Conservation (phyloP, 2,888 invertebrate species). For the Zaprionus lineosus region DNA sequence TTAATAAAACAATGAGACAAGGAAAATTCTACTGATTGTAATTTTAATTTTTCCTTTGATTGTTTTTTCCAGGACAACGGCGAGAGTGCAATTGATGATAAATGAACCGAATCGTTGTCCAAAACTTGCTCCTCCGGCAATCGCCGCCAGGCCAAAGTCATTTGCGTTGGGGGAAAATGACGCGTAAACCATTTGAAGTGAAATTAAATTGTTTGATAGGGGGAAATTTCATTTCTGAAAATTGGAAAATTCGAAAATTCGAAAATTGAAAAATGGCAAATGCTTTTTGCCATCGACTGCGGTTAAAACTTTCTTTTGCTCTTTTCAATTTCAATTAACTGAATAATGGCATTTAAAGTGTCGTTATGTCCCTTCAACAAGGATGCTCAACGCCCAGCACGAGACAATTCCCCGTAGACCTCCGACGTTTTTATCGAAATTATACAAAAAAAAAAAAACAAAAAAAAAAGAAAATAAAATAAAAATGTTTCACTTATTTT, state of each 20-base stretch:
- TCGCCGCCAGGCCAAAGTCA: conserved; percentile 30
- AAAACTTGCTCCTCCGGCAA: conserved; percentile 9
- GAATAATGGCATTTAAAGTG: conserved; percentile 40
- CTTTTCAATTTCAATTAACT: conserved; percentile 51
- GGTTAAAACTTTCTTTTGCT: conserved; percentile 29
- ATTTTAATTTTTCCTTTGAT: conserved; percentile 3
- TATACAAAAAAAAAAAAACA: no score
- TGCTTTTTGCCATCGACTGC: conserved; percentile 18
- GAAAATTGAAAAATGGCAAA: conserved; percentile 28
- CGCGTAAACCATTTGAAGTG: conserved; percentile 63
- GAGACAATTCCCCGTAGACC: conserved; percentile 4
- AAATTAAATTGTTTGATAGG: conserved; percentile 48
- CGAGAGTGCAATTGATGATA: conserved; percentile 45
- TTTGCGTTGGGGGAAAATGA: conserved; percentile 54
- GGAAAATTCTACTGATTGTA: conserved; percentile 8
- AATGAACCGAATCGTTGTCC: conserved; percentile 51
- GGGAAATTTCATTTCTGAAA: conserved; percentile 26
- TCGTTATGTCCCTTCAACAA: no score
- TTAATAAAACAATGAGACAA: conserved; percentile 38
- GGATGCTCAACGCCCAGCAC: no score
- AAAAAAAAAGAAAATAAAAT: no score
- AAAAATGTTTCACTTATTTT: no score
- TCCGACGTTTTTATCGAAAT: not conserved
- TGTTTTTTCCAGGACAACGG: not conserved
- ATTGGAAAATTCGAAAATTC: conserved; percentile 32